Evolutionary conservation across 2,113 vertebrate species (phyloP).

Genomic region (Clarias gariepinus): DNA sequence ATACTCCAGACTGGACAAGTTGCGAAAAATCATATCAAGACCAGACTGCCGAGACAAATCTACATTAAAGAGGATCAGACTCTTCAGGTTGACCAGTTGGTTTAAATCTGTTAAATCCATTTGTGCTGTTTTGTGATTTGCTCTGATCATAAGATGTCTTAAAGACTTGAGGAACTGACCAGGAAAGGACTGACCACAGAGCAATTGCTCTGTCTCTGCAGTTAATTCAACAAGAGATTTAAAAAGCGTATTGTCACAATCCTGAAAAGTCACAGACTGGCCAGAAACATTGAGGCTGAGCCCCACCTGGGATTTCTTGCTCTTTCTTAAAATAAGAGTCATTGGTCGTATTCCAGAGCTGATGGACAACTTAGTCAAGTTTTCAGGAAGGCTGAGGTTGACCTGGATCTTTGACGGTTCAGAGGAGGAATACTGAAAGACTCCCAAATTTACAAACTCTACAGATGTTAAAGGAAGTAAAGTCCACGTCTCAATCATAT

Average conservation of each 20-base stretch:
- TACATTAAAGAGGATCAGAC: slow-evolving; percentile 8
- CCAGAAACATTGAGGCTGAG: slow-evolving; percentile 24
- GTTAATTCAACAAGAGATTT: slow-evolving; percentile 23
- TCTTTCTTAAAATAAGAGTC: slow-evolving; percentile 11
- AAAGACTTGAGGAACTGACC: slow-evolving; percentile 10
- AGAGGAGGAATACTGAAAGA: background rate
- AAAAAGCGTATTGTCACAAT: slow-evolving; percentile 34
- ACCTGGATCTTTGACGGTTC: slow-evolving; percentile 7
- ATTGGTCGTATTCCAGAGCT: slow-evolving; percentile 31
- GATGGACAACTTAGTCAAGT: slow-evolving; percentile 27
- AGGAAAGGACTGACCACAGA: slow-evolving; percentile 21
- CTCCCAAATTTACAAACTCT: slow-evolving; percentile 4
- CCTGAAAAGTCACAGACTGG: slow-evolving; percentile 31
- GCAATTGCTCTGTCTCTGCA: slow-evolving; percentile 16
- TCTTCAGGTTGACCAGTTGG: slow-evolving; percentile 28
- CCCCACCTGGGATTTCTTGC: background rate
- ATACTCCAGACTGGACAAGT: slow-evolving; percentile 25
- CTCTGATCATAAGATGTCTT: background rate
- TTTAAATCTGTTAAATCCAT: slow-evolving; percentile 30
- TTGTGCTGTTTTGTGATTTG: background rate
- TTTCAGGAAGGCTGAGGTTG: slow-evolving; percentile 31
- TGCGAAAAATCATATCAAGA: slow-evolving; percentile 27
- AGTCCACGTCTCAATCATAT: background rate
- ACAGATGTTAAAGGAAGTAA: slow-evolving; percentile 29
- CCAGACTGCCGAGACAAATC: slow-evolving; percentile 37